Conservation (phyloP, 1,140 invertebrate species). For the Sminthurinus signatus region DNA sequence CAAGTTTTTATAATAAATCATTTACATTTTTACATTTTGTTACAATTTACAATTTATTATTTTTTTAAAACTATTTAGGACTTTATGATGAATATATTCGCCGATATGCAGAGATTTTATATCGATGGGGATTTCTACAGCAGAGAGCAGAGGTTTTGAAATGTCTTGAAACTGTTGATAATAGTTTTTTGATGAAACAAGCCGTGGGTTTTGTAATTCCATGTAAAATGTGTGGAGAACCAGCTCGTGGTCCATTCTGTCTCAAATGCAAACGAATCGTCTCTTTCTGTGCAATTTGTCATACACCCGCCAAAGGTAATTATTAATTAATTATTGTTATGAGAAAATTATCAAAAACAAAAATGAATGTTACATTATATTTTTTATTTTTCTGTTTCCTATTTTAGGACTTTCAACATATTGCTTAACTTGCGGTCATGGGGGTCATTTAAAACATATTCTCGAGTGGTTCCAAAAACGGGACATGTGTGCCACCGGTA, state of each 20-base stretch:
- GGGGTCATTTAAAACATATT: constrained; percentile 77
- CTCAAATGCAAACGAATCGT: constrained; percentile 61
- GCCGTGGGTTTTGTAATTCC: constrained; percentile 69
- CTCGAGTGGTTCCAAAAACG: constrained; percentile 66
- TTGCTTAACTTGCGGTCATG: constrained; percentile 82
- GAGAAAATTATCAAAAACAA: neutral
- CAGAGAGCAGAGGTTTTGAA: constrained; percentile 73
- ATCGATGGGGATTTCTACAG: constrained; percentile 73
- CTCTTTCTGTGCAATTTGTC: constrained; percentile 75
- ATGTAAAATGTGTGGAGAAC: constrained; percentile 61
- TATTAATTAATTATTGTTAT: neutral
- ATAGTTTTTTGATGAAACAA: constrained; percentile 42
- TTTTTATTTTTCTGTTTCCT: no score
- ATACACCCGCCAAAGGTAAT: constrained; percentile 70
- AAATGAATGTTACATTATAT: neutral
- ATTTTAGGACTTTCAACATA: constrained; percentile 61
- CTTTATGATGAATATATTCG: constrained; percentile 81
- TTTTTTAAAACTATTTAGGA: constrained; percentile 38
- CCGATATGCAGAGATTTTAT: constrained; percentile 80
- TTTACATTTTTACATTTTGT: neutral
- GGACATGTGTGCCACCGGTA: constrained; percentile 65
- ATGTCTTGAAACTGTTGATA: constrained; percentile 54
- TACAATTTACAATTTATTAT: constrained; percentile 2
- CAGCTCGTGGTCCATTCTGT: constrained; percentile 52
- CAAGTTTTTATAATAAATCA: no score